Base-by-base conservation (phyloP, 1,140 invertebrate genomes). In the Nebria ingens region DNA sequence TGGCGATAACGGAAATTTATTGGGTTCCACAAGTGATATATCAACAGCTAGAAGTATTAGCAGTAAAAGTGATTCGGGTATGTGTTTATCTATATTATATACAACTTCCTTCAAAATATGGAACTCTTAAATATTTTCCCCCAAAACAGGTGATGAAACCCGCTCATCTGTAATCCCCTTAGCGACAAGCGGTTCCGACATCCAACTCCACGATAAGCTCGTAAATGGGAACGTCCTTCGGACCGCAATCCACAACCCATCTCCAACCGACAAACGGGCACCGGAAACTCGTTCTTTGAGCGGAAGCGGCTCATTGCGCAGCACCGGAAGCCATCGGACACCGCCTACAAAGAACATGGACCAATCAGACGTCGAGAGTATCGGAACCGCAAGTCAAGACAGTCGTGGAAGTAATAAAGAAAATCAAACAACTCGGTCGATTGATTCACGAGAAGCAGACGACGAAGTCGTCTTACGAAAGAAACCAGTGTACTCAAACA, bases 371-470 rank as follows among this genome's bases (percentile, higher is more conserved):
- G 85, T 83, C 0, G 89, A 91, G 66, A 90, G 87, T 62, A 82
- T 91, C 52, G 84, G 86, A 4, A 84, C 86, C 58, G 82, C 83
- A 62, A 88, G 86, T 68, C 85, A 88, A 65, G 86, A 89, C 58
- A 87, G 85, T 68, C 77, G 82, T 13, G 79, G 77, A 38, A 83
- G 81, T 51, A 82, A 80, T 59, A 81, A 83, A 60, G 83, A 82
- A 62, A 80, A 76, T 59, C 6, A 17, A 12, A 45, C 40, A 9
- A 45, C 40, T 17, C 6, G 40, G 15, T 45, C 40, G 3, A 63
- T 66, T 55, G 57, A 71, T 19, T 54, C 65, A 60, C 59, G 59
- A 6, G 73, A 74, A 38, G 69, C 68, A 12, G 79, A 82, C 9
- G 75, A 78, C 21, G 78, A 79, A 20, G 77, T 85, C 1, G 74